A percentile compares a stretch with the other conserved stretches of the same genome.
Conservation (phyloP, 1,140 invertebrate species). For the Bombus turneri region DNA sequence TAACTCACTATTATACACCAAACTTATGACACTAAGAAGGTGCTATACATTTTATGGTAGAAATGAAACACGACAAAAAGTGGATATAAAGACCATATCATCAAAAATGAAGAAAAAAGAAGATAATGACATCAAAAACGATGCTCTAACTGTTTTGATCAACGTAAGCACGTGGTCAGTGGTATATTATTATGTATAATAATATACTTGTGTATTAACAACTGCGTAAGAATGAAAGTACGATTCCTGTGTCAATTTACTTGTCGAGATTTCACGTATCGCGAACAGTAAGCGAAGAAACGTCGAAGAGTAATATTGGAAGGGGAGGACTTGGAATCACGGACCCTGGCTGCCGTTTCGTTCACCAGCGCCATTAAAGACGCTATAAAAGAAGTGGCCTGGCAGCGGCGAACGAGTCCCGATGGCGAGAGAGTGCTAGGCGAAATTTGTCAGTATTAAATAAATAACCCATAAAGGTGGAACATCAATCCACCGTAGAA, state of each 20-base stretch:
- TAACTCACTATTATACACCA: too few species aligned
- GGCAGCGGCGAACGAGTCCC: conserved; percentile 54
- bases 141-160: too few species aligned
- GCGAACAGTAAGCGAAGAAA: background rate
- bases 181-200: too few species aligned
- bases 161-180: too few species aligned
- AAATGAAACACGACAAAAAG: too few species aligned
- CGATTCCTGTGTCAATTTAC: background rate
- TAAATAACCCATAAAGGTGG: conserved; percentile 82
- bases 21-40: too few species aligned
- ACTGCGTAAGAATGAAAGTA: too few species aligned
- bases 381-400: conserved; percentile 74
- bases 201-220: too few species aligned
- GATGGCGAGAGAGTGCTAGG: conserved; percentile 61
- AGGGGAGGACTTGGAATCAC: conserved; percentile 49
- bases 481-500: conserved; percentile 79
- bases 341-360: conserved; percentile 50
- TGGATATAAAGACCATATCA: too few species aligned
- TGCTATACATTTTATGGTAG: too few species aligned
- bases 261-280: background rate
- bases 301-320: background rate
- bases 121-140: too few species aligned
- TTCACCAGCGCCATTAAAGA: conserved; percentile 74
- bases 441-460: conserved; percentile 83
- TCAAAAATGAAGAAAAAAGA: too few species aligned